Conservation (phyloP, 2,113 vertebrate genomes). For the Xiphophorus hellerii region DNA sequence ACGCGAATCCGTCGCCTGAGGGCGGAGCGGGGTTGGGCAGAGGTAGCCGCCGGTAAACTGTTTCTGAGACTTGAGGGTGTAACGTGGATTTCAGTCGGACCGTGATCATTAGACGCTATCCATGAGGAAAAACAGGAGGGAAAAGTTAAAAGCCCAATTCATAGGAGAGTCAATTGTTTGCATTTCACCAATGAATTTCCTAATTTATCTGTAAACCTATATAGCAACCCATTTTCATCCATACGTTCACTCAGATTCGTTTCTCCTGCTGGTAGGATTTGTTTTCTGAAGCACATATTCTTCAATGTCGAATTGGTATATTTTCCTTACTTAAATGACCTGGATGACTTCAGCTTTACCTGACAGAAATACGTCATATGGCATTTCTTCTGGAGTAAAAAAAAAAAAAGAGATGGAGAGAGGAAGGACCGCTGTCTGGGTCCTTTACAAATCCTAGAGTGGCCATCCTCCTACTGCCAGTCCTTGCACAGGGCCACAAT, state of each 20-base stretch:
- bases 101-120: neutral
- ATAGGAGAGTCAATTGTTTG: neutral
- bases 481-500: constrained; percentile 61
- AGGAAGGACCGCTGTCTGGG: constrained; percentile 40
- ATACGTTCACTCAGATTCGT: neutral
- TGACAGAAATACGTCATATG: constrained; percentile 27
- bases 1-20: constrained; percentile 20
- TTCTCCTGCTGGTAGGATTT: neutral
- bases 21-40: neutral
- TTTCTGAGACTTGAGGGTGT: neutral
- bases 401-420: constrained; percentile 49
- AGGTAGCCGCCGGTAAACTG: neutral
- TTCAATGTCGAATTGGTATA: neutral
- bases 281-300: neutral
- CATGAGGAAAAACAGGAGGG: neutral
- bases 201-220: neutral
- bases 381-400: constrained; percentile 32
- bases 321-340: neutral
- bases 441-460: constrained; percentile 64
- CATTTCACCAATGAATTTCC: neutral
- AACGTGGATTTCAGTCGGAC: neutral
- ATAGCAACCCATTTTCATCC: neutral
- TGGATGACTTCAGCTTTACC: constrained; percentile 8
- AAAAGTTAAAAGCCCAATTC: neutral
- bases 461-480: constrained; percentile 59